These are phyloP conservation scores for Dipus sagitta DNA, from an alignment of 2,797 vertebrate genomes.

Conservation along the genomic window DNA sequence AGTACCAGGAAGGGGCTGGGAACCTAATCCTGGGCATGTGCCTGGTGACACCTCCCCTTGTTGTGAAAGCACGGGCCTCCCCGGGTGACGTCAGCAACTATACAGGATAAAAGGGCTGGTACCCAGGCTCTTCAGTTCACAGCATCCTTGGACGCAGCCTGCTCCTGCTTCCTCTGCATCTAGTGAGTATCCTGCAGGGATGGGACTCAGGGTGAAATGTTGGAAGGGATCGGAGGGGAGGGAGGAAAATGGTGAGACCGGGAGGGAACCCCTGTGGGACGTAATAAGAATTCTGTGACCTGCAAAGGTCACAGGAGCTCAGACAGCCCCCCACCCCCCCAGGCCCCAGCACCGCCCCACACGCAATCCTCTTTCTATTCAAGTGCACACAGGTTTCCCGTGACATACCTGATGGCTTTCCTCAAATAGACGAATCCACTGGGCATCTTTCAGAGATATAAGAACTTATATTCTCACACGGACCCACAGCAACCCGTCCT, in stretches of 20 bases:
- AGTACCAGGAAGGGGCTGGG: not conserved
- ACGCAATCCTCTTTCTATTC: not conserved
- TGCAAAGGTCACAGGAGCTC: not conserved
- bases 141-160: not conserved
- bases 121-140: not conserved
- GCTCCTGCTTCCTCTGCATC: not conserved
- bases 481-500: not conserved
- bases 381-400: not conserved
- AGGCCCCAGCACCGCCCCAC: not conserved
- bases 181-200: not conserved
- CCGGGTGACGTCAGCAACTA: not conserved
- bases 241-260: not conserved
- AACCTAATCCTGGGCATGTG: not conserved
- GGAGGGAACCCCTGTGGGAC: no score
- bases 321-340: no score
- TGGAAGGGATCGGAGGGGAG: no score
- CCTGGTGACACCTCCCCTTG: not conserved
- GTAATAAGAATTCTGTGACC: not conserved
- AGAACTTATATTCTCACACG: not conserved
- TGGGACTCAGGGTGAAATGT: not conserved
- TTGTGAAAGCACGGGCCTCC: slow-evolving; percentile 11
- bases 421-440: not conserved
- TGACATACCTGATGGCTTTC: not conserved
- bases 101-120: slow-evolving; percentile 8
- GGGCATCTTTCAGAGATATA: not conserved